Conservation (phyloP, 2,113 vertebrate genomes). For the Athene noctua region DNA sequence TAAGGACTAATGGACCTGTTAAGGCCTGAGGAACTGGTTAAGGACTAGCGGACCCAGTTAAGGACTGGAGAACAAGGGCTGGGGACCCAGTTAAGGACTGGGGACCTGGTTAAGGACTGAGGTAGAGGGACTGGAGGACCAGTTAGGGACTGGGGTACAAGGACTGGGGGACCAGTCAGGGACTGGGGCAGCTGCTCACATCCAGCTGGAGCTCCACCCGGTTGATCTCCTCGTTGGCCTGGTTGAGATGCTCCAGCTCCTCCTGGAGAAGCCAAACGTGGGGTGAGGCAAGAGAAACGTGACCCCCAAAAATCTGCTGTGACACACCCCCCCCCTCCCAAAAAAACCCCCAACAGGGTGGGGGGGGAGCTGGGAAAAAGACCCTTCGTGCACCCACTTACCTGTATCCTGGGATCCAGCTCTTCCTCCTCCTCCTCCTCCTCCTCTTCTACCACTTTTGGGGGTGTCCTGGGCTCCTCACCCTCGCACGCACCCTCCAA, state of each 20-base stretch:
- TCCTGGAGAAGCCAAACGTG: slow-evolving; percentile 65
- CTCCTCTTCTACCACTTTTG: background rate
- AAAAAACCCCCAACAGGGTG: background rate
- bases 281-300: background rate
- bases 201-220: slow-evolving; percentile 88
- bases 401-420: slow-evolving; percentile 76
- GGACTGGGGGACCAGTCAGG: background rate
- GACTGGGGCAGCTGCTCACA: slow-evolving; percentile 68
- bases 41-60: no score
- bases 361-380: no score
- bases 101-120: background rate
- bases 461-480: slow-evolving; percentile 19
- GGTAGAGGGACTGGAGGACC: no score
- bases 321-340: background rate
- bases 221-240: slow-evolving; percentile 91
- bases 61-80: no score
- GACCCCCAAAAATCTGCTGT: background rate
- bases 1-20: no score
- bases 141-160: no score
- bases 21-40: background rate
- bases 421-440: slow-evolving; percentile 69
- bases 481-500: background rate
- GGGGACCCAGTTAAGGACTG: background rate
- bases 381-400: background rate
- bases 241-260: slow-evolving; percentile 90